Percentiles rank a stretch among this genome's conserved stretches.
phyloP scores from a whole-genome alignment of 2,797 vertebrate species.

The Dendrocincla tyrannina region DNA sequence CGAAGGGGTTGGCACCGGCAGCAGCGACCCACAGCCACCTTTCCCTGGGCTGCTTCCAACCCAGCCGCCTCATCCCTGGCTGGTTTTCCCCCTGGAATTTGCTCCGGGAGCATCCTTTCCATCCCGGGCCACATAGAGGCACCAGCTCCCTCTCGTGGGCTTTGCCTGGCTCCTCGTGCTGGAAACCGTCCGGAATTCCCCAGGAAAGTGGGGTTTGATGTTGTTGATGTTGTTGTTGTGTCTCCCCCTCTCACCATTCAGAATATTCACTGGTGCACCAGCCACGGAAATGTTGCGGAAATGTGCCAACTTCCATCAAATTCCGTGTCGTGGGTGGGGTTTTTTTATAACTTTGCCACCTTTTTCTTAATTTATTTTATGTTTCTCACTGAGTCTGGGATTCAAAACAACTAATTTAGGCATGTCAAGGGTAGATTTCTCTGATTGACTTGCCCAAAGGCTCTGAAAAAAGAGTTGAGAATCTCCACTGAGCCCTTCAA shows the following conservation, averaged over 20 bases:
- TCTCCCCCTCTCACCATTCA: background rate
- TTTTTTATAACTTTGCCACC: background rate
- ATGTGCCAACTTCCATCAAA: background rate
- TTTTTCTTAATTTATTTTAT: background rate
- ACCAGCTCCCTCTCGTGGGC: conserved; percentile 55
- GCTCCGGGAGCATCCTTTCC: background rate
- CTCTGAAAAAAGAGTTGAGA: background rate
- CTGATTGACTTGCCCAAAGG: background rate
- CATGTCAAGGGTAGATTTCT: background rate
- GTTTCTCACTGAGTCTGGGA: background rate
- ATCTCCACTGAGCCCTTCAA: background rate
- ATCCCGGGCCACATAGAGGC: background rate
- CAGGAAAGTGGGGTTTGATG: background rate
- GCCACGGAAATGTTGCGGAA: background rate
- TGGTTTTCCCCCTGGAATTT: background rate
- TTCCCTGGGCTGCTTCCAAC: background rate
- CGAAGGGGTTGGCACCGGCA: fast-evolving
- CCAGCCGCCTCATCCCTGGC: background rate
- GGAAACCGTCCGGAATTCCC: background rate
- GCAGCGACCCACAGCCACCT: background rate
- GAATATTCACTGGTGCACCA: background rate
- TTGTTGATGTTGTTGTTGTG: too few relatives aligned
- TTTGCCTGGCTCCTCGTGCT: background rate
- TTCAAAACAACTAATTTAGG: background rate
- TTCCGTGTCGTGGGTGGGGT: background rate